Conservation (phyloP, 2,888 invertebrate species). For the Resseliella maxima region DNA sequence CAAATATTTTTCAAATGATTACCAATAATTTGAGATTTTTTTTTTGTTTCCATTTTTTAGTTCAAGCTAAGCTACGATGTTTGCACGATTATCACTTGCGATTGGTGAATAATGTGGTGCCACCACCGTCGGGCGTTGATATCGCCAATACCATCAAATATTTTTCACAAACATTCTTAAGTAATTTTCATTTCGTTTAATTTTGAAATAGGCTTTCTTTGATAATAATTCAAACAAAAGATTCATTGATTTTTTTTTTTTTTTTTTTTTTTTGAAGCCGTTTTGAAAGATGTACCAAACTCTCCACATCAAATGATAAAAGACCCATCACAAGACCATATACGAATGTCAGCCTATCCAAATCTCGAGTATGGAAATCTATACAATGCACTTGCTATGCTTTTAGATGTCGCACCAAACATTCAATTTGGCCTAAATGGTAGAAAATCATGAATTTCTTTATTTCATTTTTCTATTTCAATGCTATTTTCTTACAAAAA, state of each 20-base stretch:
- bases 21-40: constrained; percentile 10
- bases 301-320: constrained; percentile 93
- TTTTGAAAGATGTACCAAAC: constrained; percentile 95
- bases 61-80: constrained; percentile 97
- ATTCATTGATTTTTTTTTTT: constrained; percentile 57
- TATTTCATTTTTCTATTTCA: background rate
- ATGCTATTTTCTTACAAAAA: constrained; percentile 56
- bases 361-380: constrained; percentile 97
- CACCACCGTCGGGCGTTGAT: constrained; percentile 93
- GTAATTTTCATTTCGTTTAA: constrained; percentile 70
- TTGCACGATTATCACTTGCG: constrained; percentile 96
- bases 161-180: constrained; percentile 95
- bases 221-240: constrained; percentile 6
- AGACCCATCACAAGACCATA: constrained; percentile 85
- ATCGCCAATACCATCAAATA: constrained; percentile 98
- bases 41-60: constrained; percentile 69
- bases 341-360: constrained; percentile 91
- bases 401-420: constrained; percentile 91
- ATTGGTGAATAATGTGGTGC: constrained; percentile 88
- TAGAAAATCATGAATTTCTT: constrained; percentile 63
- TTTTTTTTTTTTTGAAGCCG: constrained; percentile 72
- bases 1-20: no score
- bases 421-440: constrained; percentile 90
- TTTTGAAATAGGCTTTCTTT: constrained; percentile 6
- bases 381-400: constrained; percentile 83